Evolutionary conservation across 2,113 vertebrate species (phyloP), one percentile per base, ranked within the genome.

Genomic region (Apteryx mantelli): DNA sequence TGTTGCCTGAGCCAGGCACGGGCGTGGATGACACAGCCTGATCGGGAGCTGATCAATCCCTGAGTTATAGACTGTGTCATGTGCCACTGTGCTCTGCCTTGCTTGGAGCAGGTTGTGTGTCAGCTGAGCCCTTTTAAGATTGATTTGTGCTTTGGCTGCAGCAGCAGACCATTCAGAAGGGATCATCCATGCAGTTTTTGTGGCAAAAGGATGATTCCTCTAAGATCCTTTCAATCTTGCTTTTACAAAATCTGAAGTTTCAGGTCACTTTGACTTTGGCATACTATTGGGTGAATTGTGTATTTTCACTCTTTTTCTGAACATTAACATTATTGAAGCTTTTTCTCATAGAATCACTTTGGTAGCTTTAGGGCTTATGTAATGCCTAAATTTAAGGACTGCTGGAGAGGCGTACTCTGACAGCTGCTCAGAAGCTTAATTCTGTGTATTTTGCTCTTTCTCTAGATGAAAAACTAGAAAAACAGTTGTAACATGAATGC

Each of bases 401-500:
- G 60, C 68, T 1, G 4, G 73, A 58, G 76, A 78, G 50, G 22
- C 34, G 55, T 71, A 38, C 40, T 86, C 87, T 82, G 68, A 61
- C 58, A 93, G 40, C 53, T 7, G 11, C 40, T 88, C 46, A 60
- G 42, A 64, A 82, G 20, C 50, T 86, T 66, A 70, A 36, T 77
- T 65, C 75, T 73, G 6, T 34, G 12, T 48, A 5, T 75, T 76
- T 64, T 91, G n/a, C 58, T 94, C 25, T 34, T 82, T 79, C 46
- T 60, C 75, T 66, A 21, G 48, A 13, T 58, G 66, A 89, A 34
- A 9, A 79, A 34, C 24, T 52, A 38, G 10, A 30, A 79, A 46
- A 60, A 48, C 52, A 0, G 0, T n/a, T 78, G 55, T 66, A 24
- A 63, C 13, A 15, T 0, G 69, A 89, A 15, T 44, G 48, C 30